Conservation (phyloP, 1,140 invertebrate species). For the Drosophila ficusphila region DNA sequence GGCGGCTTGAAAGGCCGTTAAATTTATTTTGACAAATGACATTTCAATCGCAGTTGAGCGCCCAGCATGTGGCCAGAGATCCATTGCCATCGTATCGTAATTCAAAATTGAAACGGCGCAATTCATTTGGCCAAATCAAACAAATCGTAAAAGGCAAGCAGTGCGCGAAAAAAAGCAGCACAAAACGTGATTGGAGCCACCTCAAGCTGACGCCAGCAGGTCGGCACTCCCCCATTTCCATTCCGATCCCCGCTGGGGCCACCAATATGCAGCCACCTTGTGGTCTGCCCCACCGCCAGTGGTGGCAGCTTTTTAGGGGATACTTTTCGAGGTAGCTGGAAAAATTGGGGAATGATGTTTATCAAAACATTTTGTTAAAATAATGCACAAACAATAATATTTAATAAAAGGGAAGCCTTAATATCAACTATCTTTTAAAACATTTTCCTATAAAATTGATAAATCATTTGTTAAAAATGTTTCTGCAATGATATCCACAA, state of each 20-base stretch:
- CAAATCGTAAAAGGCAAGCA: constrained; percentile 79
- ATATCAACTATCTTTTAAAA: too few relatives aligned
- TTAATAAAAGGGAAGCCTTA: too few relatives aligned
- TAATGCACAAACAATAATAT: too few relatives aligned
- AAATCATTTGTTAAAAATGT: too few relatives aligned
- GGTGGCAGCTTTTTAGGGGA: background rate
- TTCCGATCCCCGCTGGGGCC: constrained; percentile 1
- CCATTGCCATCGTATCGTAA: constrained; percentile 53
- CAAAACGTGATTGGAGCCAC: constrained; percentile 79
- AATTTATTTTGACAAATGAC: constrained; percentile 84
- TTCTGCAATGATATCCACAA: too few relatives aligned
- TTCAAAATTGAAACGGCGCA: constrained; percentile 76
- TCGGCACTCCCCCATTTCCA: constrained; percentile 33
- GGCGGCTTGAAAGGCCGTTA: constrained; percentile 68
- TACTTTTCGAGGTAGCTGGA: background rate
- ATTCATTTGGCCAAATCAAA: constrained; percentile 81
- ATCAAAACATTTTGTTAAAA: too few relatives aligned
- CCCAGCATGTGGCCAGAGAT: constrained; percentile 58
- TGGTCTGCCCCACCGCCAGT: background rate
- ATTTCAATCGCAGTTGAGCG: constrained; percentile 78
- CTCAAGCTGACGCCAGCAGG: constrained; percentile 69
- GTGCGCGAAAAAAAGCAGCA: constrained; percentile 50
- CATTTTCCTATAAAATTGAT: too few relatives aligned
- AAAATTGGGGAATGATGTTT: too few relatives aligned
- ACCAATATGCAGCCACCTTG: constrained; percentile 16